Percentiles rank a stretch among this genome's conserved stretches.
Evolutionary conservation across 2,888 invertebrate species (phyloP).

Genomic region (Aphodius sticticus): DNA sequence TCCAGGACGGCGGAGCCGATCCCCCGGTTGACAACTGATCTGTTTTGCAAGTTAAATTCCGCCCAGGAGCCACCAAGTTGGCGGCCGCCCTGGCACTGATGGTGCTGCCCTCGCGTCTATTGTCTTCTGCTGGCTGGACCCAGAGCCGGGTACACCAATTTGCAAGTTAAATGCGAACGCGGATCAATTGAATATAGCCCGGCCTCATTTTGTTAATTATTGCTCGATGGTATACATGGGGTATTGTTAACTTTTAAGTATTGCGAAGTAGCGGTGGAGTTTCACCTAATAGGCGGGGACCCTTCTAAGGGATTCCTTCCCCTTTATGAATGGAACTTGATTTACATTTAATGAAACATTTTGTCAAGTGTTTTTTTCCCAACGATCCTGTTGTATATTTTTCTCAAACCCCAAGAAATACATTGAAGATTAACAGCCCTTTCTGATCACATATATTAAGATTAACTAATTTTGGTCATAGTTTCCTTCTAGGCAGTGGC

Average conservation of each 20-base stretch:
- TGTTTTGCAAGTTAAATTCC: conserved; percentile 56
- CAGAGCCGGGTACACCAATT: conserved; percentile 41
- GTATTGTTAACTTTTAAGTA: not conserved
- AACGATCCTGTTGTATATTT: no score
- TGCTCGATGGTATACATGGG: conserved; percentile 21
- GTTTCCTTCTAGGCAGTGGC: no score
- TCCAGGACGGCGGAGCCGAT: conserved; percentile 43
- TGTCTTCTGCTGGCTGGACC: conserved; percentile 35
- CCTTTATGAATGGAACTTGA: not conserved
- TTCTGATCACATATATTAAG: no score
- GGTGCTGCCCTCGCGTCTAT: conserved; percentile 41
- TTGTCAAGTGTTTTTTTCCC: no score
- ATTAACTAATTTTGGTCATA: no score
- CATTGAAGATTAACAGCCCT: no score
- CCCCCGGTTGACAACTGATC: conserved; percentile 52
- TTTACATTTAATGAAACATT: not conserved
- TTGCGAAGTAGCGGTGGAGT: not conserved
- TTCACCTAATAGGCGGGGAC: not conserved
- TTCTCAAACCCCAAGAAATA: no score
- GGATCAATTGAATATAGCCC: conserved; percentile 42
- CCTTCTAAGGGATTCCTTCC: not conserved
- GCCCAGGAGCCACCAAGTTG: conserved; percentile 9
- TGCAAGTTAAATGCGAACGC: conserved; percentile 43
- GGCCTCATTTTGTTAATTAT: conserved; percentile 42
- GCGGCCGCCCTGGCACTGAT: not conserved